Percentiles rank a stretch among this genome's conserved stretches.
Evolutionary conservation across 2,797 vertebrate species (phyloP).

Genomic region (Argya squamiceps): DNA sequence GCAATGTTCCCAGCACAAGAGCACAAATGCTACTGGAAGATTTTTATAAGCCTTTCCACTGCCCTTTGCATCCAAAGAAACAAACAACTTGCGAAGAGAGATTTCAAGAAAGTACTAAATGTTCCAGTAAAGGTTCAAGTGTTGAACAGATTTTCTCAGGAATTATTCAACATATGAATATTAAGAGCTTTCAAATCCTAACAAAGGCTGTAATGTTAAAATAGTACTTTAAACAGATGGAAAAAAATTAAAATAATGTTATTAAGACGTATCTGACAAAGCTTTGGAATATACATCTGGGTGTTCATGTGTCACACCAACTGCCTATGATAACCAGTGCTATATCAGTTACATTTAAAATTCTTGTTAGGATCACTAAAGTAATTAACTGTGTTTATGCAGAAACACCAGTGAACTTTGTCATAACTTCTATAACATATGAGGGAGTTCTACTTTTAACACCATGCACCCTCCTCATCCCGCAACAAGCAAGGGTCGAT

Average conservation of each 20-base stretch:
- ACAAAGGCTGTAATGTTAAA: conserved; percentile 58
- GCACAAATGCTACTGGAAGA: conserved; percentile 46
- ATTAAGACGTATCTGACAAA: conserved; percentile 5
- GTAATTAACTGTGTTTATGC: not conserved
- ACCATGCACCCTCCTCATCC: not conserved
- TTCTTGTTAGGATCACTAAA: not conserved
- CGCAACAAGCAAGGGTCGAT: not conserved
- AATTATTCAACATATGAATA: conserved; percentile 70
- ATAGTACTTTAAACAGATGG: conserved; percentile 60
- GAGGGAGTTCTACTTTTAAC: not conserved
- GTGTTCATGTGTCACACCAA: conserved; percentile 14
- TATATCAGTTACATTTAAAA: not conserved
- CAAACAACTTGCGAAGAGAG: conserved; percentile 36
- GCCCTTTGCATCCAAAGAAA: conserved; percentile 61
- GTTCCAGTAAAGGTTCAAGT: conserved; percentile 66
- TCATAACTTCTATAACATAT: not conserved
- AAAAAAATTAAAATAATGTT: not conserved
- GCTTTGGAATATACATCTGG: conserved; percentile 44
- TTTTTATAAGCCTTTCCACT: conserved; percentile 56
- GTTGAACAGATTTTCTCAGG: conserved; percentile 69
- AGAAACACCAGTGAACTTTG: not conserved
- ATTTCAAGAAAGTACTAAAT: conserved; percentile 61
- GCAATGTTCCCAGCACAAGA: conserved; percentile 10
- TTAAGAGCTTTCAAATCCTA: conserved; percentile 64
- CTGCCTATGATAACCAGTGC: not conserved